Conservation (phyloP, 2,797 vertebrate species). For the Octomys mimax region DNA sequence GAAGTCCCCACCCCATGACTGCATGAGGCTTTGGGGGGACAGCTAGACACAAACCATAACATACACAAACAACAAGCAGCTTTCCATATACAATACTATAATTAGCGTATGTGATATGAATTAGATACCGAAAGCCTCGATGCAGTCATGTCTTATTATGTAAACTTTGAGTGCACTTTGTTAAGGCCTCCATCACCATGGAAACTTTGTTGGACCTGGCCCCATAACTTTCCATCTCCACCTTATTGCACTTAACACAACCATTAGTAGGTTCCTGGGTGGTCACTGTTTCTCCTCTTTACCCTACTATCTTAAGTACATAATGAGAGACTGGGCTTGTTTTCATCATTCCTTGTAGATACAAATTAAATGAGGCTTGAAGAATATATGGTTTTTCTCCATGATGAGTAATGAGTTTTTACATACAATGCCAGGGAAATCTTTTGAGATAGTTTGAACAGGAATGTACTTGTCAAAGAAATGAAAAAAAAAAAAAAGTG, state of each 20-base stretch:
- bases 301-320: conserved; percentile 39
- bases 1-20: too few species aligned
- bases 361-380: conserved; percentile 80
- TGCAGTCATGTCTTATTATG: neutral
- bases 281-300: conserved; percentile 42
- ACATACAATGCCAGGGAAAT: conserved; percentile 60
- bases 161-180: neutral
- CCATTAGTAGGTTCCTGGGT: conserved; percentile 64
- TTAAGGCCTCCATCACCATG: neutral
- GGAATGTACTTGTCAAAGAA: conserved; percentile 66
- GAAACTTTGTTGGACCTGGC: neutral
- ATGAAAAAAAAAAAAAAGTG: neutral
- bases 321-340: conserved; percentile 66
- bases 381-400: conserved; percentile 62
- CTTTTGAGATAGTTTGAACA: conserved; percentile 69
- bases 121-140: neutral
- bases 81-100: neutral
- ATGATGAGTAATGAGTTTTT: conserved; percentile 73
- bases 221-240: neutral
- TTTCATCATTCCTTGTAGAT: conserved; percentile 72
- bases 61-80: neutral
- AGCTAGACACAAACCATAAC: too few species aligned
- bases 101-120: neutral
- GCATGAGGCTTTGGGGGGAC: too few species aligned
- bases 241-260: neutral